Evolutionary conservation across 2,888 invertebrate genomes (phyloP), one percentile per base, ranked within the genome.

Genomic region (Macrosoma leucophasiata): DNA sequence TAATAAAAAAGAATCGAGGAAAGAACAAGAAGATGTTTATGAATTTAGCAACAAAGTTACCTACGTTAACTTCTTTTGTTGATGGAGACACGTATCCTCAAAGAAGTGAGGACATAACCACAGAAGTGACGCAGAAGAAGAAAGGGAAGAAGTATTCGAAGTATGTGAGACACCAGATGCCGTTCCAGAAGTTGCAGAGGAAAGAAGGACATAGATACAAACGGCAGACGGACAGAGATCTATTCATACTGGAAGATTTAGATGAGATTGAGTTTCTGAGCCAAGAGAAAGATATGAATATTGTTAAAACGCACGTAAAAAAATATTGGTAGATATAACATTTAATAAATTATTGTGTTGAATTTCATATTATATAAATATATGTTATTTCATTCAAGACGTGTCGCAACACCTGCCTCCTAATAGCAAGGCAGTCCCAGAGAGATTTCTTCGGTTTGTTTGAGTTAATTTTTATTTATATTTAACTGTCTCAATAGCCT

Each of bases 201-300:
- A 66, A 48, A 31, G 60, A 56, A 2, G 36, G 19, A 3, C 39
- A 50, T 13, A 59, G 74, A 29, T 52, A 48, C 1, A 71, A 55
- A 36, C 54, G 77, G 33, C 51, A 65, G 2, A 26, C 52, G 0
- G 61, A 61, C 5, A 50, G 62, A 36, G 49, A 69, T 14, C 24
- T 68, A 1, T 68, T 52, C 17, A 71, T 79, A 23, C 35, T 79
- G 1, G 67, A 72, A 39, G 73, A 81, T 49, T 58, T 81, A 7
- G 72, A 82, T 39, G 73, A 76, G 45, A 55, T 75, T 1, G 53
- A 74, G 26, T 74, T 77, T 43, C 14, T 75, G 11, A 59, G 58
- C 10, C 50, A 52, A 1, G 64, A 65, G 10, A 60, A 68, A 14
- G 69, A 67, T 24, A 54, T 60, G 3, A 56, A 66, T 33, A 45